Conservation (phyloP, 2,888 invertebrate genomes). For the Catonia carolina region DNA sequence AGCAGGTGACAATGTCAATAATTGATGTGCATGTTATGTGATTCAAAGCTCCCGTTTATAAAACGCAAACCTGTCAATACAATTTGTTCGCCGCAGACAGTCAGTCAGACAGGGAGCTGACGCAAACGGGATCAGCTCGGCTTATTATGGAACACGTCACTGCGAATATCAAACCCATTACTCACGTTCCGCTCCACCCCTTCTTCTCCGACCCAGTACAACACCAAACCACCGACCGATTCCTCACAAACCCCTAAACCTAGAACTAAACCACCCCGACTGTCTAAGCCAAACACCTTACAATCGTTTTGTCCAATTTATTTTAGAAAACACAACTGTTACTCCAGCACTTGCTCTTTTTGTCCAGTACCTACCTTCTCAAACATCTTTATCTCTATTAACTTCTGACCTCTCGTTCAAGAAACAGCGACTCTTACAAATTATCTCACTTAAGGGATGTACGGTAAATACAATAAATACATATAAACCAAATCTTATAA, state of each 20-base stretch:
- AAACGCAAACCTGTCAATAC: constrained; percentile 20
- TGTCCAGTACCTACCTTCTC: not conserved
- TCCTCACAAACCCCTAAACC: constrained; percentile 4
- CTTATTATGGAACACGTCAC: constrained; percentile 20
- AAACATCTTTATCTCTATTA: not conserved
- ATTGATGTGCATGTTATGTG: constrained; percentile 16
- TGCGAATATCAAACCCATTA: constrained; percentile 18
- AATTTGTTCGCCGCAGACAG: constrained; percentile 18
- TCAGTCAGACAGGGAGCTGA: constrained; percentile 10
- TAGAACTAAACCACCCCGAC: constrained; percentile 22
- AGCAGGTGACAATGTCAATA: constrained; percentile 12
- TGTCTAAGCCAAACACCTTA: constrained; percentile 14
- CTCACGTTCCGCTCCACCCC: constrained; percentile 16
- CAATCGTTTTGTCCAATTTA: constrained; percentile 20
- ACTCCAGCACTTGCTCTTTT: too few species aligned
- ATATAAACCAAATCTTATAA: too few species aligned
- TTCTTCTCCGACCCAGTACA: too few species aligned
- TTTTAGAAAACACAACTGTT: not conserved
- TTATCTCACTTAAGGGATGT: too few species aligned
- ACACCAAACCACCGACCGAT: too few species aligned
- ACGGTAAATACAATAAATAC: too few species aligned
- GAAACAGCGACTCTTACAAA: too few species aligned
- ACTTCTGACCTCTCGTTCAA: too few species aligned
- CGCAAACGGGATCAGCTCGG: constrained; percentile 19
- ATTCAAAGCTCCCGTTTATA: constrained; percentile 21